Conservation (phyloP, 2,888 invertebrate genomes). For the Nymphalis urticae region DNA sequence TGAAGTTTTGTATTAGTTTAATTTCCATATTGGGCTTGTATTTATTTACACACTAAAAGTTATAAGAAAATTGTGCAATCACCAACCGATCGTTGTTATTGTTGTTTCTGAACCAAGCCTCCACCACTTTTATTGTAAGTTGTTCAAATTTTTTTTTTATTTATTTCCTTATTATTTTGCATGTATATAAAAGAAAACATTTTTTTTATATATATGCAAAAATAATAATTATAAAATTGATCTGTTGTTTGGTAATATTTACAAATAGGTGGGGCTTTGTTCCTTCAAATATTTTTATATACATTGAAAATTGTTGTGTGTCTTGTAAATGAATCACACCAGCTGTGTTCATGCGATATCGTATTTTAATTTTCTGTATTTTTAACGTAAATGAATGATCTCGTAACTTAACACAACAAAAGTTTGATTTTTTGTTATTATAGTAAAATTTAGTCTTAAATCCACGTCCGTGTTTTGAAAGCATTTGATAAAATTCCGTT, state of each 20-base stretch:
- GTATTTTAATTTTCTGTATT: constrained; percentile 47
- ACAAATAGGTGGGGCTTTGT: constrained; percentile 16
- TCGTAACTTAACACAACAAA: constrained; percentile 66
- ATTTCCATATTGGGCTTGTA: constrained; percentile 8
- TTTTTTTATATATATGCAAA: not conserved
- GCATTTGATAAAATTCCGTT: constrained; percentile 18
- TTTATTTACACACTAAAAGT: constrained; percentile 11
- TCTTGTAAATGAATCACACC: constrained; percentile 60
- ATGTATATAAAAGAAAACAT: no score
- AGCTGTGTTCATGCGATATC: constrained; percentile 69
- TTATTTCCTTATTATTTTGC: not conserved
- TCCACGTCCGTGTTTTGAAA: constrained; percentile 18
- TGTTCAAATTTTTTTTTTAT: not conserved
- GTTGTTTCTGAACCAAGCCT: constrained; percentile 20
- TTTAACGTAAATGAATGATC: constrained; percentile 73
- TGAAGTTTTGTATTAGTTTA: constrained; percentile 13
- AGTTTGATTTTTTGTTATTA: constrained; percentile 45
- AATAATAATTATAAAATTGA: constrained; percentile 6
- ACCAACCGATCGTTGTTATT: constrained; percentile 18
- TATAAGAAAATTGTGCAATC: constrained; percentile 24
- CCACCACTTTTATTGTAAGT: constrained; percentile 3
- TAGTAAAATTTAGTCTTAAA: constrained; percentile 42
- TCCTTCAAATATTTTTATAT: constrained; percentile 20
- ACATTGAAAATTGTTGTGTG: constrained; percentile 24
- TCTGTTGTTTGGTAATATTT: not conserved